Base-by-base conservation (phyloP, 2,113 vertebrate species). In the Columbina picui region DNA sequence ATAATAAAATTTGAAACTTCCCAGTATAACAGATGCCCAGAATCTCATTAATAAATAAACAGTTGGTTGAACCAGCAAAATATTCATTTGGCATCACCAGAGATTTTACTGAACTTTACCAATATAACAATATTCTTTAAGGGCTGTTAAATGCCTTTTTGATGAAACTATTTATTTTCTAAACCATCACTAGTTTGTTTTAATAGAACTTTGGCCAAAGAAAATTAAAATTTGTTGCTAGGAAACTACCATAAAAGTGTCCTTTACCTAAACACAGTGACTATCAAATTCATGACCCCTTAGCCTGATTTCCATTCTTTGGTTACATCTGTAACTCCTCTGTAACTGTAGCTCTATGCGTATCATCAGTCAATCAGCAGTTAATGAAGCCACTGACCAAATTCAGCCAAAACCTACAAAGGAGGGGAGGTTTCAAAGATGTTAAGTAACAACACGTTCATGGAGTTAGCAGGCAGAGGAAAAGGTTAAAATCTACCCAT, bases 41-140 rank as follows among this genome's bases (percentile, higher is more conserved):
- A 82, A 70, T 53, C 45, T 71, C 61, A 67, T 23, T 74, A 47
- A 74, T 64, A 89, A 84, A 84, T 68, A 84, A 77, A 14, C 19
- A 90, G 29, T 47, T 23, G 4, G n/a, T 55, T 90, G 73, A 93
- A 69, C 7, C 22, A 84, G 22, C 12, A 84, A 39, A 93, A 81
- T 64, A 91, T 38, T 87, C 14, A 70, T 43, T 49, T 61, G 27
- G 41, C 16, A 55, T 57, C 57, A 63, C 16, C 55, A 79, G 30
- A 85, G 50, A 61, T 71, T 34, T 21, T 61, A 69, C 14, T 67
- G 52, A 90, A 82, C 19, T 83, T 71, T 19, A 63, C 3, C 9
- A 55, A 19, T 45, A 63, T 8, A 18, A 79, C 84, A 83, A 83
- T 49, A 79, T n/a, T 50, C 68, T 41, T 52, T 45, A 79, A 41